Evolutionary conservation across 1,140 invertebrate genomes (phyloP), one percentile per base, ranked within the genome.

Genomic region (Drosophila bocki): DNA sequence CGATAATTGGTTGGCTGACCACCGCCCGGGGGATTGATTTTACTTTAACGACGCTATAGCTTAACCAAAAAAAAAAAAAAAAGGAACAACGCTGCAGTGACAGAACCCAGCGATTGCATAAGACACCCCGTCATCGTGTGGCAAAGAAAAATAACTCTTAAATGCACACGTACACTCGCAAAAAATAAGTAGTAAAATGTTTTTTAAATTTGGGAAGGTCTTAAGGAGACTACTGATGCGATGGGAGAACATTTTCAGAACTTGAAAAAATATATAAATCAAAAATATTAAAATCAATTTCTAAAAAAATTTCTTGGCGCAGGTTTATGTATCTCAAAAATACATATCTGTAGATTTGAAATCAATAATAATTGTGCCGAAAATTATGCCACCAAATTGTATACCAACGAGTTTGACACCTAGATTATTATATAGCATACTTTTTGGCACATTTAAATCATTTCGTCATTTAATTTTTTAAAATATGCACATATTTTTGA

Each of bases 61-160:
- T 47, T 26, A 19, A 42, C 37, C 39, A n/a, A 48, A 41, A 47
- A 37, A 33, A 56, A 15, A 47, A 41, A 29, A 37, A 35, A 37
- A 53, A 53, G n/a, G n/a, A 51, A 51, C 15, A 32, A 37, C 13
- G 22, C 15, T 65, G 51, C 35, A 42, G 8, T 59, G 51, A 39
- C 48, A 70, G 19, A 65, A 50, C 32, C 42, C 42, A 56, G 51
- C 26, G 67, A 60, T 72, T 76, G 74, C 74, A 76, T 76, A 76
- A 76, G 57, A 42, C 15, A 29, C 41, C 19, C 19, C 54, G 19
- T n/a, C n/a, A 26, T 26, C 7, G 32, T 17, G 22, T 35, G 35
- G 8, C 32, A 54, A 32, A 39, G 51, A 54, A 78, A 54, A 53
- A 48, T 53, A 61, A 69, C 58, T 71, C 47, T 61, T 56, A 58